Conservation (phyloP, 1,140 invertebrate species). For the Zeugodacus cucurbitae region DNA sequence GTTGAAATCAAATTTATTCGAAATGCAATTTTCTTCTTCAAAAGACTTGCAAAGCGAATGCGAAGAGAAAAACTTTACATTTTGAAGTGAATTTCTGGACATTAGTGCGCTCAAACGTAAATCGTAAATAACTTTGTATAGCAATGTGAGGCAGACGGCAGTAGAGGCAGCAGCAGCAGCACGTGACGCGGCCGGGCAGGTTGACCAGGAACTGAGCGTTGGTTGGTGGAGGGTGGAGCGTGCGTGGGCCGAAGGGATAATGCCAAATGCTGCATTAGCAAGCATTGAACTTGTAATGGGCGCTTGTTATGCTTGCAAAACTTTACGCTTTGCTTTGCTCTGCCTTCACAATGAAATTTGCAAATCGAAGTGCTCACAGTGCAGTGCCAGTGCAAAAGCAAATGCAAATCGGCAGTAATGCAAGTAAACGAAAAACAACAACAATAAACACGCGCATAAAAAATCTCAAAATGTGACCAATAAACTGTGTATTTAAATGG, state of each 20-base stretch:
- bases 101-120: constrained; percentile 42
- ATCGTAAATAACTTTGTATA: constrained; percentile 42
- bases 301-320: constrained; percentile 28
- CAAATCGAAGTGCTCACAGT: background rate
- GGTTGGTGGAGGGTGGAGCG: background rate
- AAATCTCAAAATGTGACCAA: background rate
- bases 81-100: constrained; percentile 35
- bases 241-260: background rate
- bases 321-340: constrained; percentile 6
- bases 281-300: constrained; percentile 26
- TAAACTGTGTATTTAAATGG: background rate
- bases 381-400: background rate
- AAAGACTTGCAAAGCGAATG: constrained; percentile 34
- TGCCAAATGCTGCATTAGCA: constrained; percentile 13
- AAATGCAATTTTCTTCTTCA: constrained; percentile 41
- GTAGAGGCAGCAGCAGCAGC: background rate
- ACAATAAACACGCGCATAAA: background rate
- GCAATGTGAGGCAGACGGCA: background rate
- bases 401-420: background rate
- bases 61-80: constrained; percentile 29
- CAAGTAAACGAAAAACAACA: background rate
- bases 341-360: constrained; percentile 8
- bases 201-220: too few relatives aligned
- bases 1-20: constrained; percentile 40
- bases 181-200: background rate